Conservation (phyloP, 2,888 invertebrate species). For the Dicyrtoma fusca region DNA sequence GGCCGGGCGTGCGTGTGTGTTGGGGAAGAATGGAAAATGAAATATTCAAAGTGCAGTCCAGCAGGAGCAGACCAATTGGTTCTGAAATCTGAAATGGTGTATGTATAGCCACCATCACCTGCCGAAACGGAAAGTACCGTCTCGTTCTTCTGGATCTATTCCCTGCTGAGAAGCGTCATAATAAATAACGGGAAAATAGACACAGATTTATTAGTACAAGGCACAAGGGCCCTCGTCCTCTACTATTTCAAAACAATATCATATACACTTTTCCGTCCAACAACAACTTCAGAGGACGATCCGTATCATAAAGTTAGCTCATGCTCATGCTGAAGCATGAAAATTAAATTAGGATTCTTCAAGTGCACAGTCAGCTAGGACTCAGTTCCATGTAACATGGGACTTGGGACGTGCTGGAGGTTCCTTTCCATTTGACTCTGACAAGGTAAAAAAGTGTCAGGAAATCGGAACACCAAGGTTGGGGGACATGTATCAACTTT, state of each 20-base stretch:
- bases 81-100: slow-evolving; percentile 6
- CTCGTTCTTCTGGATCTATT: slow-evolving; percentile 23
- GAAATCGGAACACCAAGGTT: slow-evolving; percentile 7
- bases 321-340: slow-evolving; percentile 2
- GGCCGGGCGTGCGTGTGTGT: too few relatives aligned
- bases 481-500: slow-evolving; percentile 12
- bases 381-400: too few relatives aligned
- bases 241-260: slow-evolving; percentile 16
- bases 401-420: too few relatives aligned
- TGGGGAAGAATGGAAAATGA: too few relatives aligned
- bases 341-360: not conserved
- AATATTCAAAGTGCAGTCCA: not conserved
- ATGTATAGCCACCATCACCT: slow-evolving; percentile 17
- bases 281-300: slow-evolving; percentile 3
- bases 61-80: slow-evolving; percentile 16
- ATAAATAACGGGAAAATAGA: slow-evolving; percentile 51
- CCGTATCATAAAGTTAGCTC: not conserved
- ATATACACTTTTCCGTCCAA: not conserved
- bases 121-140: slow-evolving; percentile 35
- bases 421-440: too few relatives aligned
- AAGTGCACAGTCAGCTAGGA: too few relatives aligned
- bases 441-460: not conserved
- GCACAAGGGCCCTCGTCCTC: not conserved
- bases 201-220: slow-evolving; percentile 33
- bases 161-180: slow-evolving; percentile 49